Evolutionary conservation across 1,140 invertebrate species (phyloP), one percentile per base, ranked within the genome.

Genomic region (Mamestra configurata): DNA sequence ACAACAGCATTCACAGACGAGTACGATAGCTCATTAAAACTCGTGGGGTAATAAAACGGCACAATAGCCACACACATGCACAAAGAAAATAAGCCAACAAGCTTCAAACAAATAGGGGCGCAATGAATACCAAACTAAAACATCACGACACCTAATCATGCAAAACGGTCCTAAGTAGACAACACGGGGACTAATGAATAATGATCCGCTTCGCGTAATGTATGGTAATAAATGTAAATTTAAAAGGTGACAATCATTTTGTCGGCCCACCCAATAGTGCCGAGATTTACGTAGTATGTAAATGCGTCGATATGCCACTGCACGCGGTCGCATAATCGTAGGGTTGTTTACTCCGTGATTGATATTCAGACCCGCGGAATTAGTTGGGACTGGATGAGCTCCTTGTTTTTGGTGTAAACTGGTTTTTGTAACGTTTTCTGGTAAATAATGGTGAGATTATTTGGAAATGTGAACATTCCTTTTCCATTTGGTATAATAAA

Each of bases 181-280:
- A 86, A 86, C 81, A 76, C 61, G 79, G 76, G 70, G 80, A 80
- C 78, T 85, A 88, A 89, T 88, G 85, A 89, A 82, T 85, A 85
- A 83, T 88, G 84, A 72, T 77, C 75, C 15, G 40, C 27, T 49
- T 40, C 18, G 24, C 49, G 80, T 86, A 89, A 88, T 86, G 80
- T 79, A 92, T 90, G 87, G 79, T 91, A 94, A 94, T 92, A 83
- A 79, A 94, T 94, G 93, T 89, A 92, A 94, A 94, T 93, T 89
- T 92, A 94, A 90, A 92, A 93, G 89, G 93, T 93, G 93, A 92
- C 91, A 93, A 93, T 90, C 85, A 88, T 89, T 73, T 89, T 88
- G 88, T 88, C 80, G 84, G 90, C 79, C 92, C 91, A 91, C 92
- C 93, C 91, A 92, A 91, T 89, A 79, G 82, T 80, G 77, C 24